These are phyloP conservation scores for Diacarnus erythraeanus DNA, from an alignment of 37 sponge, comb jelly and placozoan species.

Conservation along the genomic window DNA sequence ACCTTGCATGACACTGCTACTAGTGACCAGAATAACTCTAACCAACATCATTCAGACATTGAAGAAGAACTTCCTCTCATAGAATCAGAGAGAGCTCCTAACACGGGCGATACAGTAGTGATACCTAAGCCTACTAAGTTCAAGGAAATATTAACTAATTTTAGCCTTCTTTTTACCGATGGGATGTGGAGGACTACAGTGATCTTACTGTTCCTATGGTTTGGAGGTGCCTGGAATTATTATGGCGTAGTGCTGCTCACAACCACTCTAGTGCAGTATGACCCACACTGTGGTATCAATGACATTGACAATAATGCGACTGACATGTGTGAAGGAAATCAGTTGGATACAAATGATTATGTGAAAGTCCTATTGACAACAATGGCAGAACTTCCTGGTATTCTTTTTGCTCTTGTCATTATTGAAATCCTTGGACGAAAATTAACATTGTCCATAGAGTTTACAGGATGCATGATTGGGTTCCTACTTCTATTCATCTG, in stretches of 20 bases:
- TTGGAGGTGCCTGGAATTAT: constrained; percentile 54
- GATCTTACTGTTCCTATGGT: constrained; percentile 51
- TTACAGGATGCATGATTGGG: constrained; percentile 35
- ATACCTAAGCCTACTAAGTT: background rate
- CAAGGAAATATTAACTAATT: background rate
- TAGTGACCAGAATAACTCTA: too few species aligned
- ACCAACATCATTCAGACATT: background rate
- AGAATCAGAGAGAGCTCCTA: too few species aligned
- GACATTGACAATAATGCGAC: background rate
- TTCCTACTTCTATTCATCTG: constrained; percentile 76
- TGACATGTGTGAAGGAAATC: background rate
- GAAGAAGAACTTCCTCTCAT: background rate
- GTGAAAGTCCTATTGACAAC: constrained; percentile 68
- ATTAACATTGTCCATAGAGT: constrained; percentile 71
- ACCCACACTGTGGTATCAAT: constrained; percentile 74
- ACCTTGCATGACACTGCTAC: background rate
- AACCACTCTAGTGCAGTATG: constrained; percentile 58
- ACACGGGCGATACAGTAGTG: too few species aligned
- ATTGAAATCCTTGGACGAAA: constrained; percentile 80
- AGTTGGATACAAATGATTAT: constrained; percentile 47
- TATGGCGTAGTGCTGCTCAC: constrained; percentile 73
- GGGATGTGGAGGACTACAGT: constrained; percentile 68
- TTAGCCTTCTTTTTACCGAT: constrained; percentile 33
- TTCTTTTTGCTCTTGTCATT: constrained; percentile 63
- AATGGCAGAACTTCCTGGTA: constrained; percentile 79